A percentile compares a stretch with the other conserved stretches of the same genome.
Conservation (phyloP, 2,797 vertebrate species). For the Coracias cyanogaster region DNA sequence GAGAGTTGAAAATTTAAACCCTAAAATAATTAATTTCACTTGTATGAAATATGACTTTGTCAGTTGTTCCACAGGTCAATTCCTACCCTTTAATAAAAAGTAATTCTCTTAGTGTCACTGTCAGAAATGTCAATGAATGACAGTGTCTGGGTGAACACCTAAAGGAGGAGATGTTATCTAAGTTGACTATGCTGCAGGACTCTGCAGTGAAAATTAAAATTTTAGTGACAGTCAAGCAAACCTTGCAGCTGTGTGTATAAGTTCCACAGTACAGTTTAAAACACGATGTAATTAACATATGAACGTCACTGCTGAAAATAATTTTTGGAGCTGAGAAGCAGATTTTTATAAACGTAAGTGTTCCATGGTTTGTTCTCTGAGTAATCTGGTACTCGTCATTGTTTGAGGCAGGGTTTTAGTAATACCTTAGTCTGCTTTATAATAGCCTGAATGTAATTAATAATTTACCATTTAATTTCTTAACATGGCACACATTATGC, state of each 20-base stretch:
- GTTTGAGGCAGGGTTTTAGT: neutral
- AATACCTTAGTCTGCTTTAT: neutral
- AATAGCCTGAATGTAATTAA: neutral
- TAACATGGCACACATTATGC: neutral
- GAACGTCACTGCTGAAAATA: neutral
- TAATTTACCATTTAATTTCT: neutral
- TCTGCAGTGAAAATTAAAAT: neutral
- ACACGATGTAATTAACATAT: neutral
- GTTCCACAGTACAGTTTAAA: neutral
- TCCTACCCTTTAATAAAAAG: neutral
- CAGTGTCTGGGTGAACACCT: neutral
- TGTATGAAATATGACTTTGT: neutral
- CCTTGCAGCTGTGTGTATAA: neutral
- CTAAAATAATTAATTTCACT: neutral
- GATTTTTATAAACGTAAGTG: neutral
- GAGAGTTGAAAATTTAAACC: neutral
- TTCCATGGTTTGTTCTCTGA: neutral
- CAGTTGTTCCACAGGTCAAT: neutral
- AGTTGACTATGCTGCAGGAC: neutral
- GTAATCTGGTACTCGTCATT: neutral
- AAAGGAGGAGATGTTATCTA: neutral
- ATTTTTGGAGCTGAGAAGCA: neutral
- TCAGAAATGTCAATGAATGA: neutral
- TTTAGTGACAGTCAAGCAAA: neutral
- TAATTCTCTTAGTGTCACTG: neutral